Evolutionary conservation across 1,140 invertebrate species (phyloP).

Genomic region (Teleogryllus occipitalis): DNA sequence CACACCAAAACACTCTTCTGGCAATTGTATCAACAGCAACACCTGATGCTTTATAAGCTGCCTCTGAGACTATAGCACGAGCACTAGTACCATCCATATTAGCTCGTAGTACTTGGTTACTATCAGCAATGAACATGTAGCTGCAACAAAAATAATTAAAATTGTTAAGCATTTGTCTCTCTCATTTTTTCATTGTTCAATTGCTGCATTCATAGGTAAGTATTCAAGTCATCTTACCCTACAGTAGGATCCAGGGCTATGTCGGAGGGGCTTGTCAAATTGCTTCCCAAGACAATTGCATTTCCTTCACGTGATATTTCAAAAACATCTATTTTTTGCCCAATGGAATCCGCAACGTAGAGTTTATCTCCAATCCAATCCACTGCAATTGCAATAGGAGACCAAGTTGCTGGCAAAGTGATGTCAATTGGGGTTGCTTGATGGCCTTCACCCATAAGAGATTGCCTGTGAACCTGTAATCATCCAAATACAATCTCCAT

Average conservation of each 20-base stretch:
- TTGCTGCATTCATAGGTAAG: background rate
- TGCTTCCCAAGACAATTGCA: conserved; percentile 83
- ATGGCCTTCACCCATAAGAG: conserved; percentile 38
- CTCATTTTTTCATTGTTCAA: background rate
- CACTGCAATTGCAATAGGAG: conserved; percentile 82
- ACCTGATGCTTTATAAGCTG: conserved; percentile 82
- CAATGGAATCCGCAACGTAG: conserved; percentile 87
- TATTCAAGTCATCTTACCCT: conserved; percentile 45
- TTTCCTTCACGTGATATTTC: conserved; percentile 74
- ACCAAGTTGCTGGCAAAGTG: conserved; percentile 70
- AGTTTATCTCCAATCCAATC: conserved; percentile 96
- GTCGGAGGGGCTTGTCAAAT: conserved; percentile 83
- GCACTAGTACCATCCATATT: conserved; percentile 86
- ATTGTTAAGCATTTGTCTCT: background rate
- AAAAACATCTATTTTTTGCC: conserved; percentile 90
- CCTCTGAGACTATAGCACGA: conserved; percentile 76
- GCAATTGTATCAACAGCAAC: conserved; percentile 79
- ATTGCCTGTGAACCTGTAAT: conserved; percentile 53
- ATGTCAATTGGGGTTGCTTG: conserved; percentile 52
- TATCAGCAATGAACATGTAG: conserved; percentile 88
- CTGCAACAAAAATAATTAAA: conserved; percentile 30
- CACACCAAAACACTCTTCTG: conserved; percentile 90
- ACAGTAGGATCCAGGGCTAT: conserved; percentile 83
- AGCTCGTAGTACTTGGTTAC: conserved; percentile 75
- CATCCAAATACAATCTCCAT: conserved; percentile 10